phyloP scores from a whole-genome alignment of 1,140 invertebrate genomes.

The Cyclina sinensis region DNA sequence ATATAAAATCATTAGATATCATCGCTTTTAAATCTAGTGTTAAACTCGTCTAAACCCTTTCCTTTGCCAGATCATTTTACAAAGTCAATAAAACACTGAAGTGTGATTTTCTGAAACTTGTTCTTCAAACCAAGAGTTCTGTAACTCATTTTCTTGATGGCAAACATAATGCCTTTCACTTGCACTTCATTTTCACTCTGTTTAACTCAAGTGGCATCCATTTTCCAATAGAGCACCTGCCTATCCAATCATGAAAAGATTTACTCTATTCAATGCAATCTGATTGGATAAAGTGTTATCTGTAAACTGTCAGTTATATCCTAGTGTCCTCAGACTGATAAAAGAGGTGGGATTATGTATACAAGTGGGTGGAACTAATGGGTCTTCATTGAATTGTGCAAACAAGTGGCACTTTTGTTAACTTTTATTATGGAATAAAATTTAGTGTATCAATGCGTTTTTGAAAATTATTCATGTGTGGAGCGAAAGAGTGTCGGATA shows the following conservation, averaged over 20 bases:
- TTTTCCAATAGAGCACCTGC: not conserved
- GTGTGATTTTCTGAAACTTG: conserved; percentile 41
- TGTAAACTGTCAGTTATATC: conserved; percentile 43
- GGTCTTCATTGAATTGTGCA: conserved; percentile 30
- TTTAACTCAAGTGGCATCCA: conserved; percentile 55
- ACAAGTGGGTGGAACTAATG: conserved; percentile 8
- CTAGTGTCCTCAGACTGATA: conserved; percentile 33
- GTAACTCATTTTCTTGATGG: conserved; percentile 2
- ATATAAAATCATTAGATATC: too few relatives aligned
- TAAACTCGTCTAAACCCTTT: not conserved
- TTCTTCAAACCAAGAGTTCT: not conserved
- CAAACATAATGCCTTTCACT: conserved; percentile 28
- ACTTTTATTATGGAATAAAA: conserved; percentile 34
- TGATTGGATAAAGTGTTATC: conserved; percentile 49
- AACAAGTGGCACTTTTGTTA: conserved; percentile 61
- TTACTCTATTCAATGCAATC: conserved; percentile 1
- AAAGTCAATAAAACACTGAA: conserved; percentile 25
- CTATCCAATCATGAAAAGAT: conserved; percentile 36
- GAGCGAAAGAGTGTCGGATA: conserved; percentile 34
- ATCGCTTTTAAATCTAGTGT: too few relatives aligned
- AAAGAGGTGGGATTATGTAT: conserved; percentile 37
- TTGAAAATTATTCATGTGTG: conserved; percentile 61
- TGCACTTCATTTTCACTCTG: conserved; percentile 35
- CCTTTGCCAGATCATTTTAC: not conserved
- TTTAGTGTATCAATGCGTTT: conserved; percentile 48